Conservation (phyloP, 2,113 vertebrate species). For the Chaetops frenatus region DNA sequence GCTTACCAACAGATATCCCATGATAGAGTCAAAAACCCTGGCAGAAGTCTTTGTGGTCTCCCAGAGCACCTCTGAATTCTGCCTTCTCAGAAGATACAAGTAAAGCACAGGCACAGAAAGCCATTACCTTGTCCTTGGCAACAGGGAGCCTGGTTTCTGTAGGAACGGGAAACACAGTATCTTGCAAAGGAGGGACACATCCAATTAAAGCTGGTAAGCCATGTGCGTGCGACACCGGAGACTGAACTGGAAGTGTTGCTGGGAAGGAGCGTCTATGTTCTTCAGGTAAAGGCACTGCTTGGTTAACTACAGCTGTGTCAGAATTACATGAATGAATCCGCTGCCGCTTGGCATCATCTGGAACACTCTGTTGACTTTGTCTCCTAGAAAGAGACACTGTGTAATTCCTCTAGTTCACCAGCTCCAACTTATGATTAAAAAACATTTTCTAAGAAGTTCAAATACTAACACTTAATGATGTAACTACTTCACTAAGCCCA, state of each 20-base stretch:
- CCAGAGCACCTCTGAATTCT: not conserved
- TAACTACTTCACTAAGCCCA: not conserved
- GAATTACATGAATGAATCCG: slow-evolving; percentile 70
- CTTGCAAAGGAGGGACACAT: slow-evolving; percentile 50
- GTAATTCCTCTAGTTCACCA: not conserved
- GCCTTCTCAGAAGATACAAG: not conserved
- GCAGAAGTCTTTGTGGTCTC: not conserved
- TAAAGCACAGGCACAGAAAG: not conserved
- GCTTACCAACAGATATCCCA: not conserved
- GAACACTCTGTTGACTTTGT: slow-evolving; percentile 60
- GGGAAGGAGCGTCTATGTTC: slow-evolving; percentile 39
- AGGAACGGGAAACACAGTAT: slow-evolving; percentile 40
- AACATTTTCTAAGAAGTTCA: not conserved
- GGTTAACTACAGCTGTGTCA: slow-evolving; percentile 48
- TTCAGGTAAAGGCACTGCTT: slow-evolving; percentile 69
- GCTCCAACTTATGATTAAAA: not conserved
- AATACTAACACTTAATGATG: not conserved
- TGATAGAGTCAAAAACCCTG: not conserved
- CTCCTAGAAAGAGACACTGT: slow-evolving; percentile 71
- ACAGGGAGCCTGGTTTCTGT: slow-evolving; percentile 51
- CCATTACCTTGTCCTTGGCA: slow-evolving; percentile 82
- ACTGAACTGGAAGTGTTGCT: not conserved
- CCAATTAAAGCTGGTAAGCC: slow-evolving; percentile 23
- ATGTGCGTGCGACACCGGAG: not conserved
- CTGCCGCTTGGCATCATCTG: slow-evolving; percentile 75